These are phyloP conservation scores for Colius striatus DNA, from an alignment of 2,113 vertebrate genomes.

Conservation along the genomic window DNA sequence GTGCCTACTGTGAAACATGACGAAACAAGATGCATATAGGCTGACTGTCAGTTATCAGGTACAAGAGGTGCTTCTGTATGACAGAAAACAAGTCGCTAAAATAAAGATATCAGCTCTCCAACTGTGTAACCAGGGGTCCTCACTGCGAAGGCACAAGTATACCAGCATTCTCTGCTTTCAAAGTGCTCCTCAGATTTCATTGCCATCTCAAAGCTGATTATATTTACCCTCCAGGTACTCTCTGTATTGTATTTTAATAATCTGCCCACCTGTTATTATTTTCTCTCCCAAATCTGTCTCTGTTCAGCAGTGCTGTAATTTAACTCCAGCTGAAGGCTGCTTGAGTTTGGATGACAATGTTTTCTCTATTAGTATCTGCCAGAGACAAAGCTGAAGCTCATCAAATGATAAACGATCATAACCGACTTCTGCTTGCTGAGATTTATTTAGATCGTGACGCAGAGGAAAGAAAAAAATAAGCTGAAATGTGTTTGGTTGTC, in stretches of 20 bases:
- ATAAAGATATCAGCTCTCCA: slow-evolving; percentile 31
- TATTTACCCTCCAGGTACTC: slow-evolving; percentile 39
- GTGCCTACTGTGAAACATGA: not conserved
- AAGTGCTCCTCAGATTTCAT: not conserved
- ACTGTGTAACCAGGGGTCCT: slow-evolving; percentile 18
- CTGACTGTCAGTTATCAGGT: not conserved
- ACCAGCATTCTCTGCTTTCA: not conserved
- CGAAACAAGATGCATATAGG: not conserved
- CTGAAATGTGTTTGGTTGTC: not conserved
- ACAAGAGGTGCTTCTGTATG: not conserved
- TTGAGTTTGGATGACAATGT: not conserved
- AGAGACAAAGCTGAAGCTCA: slow-evolving; percentile 21
- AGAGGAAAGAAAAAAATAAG: not conserved
- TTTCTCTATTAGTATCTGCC: slow-evolving; percentile 23
- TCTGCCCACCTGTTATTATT: slow-evolving; percentile 40
- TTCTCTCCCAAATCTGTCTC: slow-evolving; percentile 14
- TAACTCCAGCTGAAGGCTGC: slow-evolving; percentile 40
- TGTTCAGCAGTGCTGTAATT: slow-evolving; percentile 27
- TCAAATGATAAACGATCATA: slow-evolving; percentile 24
- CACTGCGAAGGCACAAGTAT: not conserved
- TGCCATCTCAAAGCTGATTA: slow-evolving; percentile 37
- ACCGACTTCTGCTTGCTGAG: fast-evolving
- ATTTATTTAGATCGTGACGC: not conserved
- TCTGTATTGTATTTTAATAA: slow-evolving; percentile 45
- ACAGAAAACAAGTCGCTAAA: slow-evolving; percentile 12